Evolutionary conservation across 23 tunicate genomes (phyloP), one percentile per base, ranked within the genome.

Genomic region (Ciona savignyi): DNA sequence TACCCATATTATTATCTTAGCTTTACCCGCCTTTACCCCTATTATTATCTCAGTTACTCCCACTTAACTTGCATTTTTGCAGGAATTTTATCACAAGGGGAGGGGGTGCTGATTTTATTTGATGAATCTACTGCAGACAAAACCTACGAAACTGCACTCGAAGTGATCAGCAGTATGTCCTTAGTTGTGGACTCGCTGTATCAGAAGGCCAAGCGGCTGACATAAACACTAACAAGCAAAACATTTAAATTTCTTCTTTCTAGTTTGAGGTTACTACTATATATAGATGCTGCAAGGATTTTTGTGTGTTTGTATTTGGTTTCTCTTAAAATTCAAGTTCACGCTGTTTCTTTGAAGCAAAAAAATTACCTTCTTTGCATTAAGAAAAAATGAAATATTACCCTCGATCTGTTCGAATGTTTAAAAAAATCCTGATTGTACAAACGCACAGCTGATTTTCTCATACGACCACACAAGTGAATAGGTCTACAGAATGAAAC

Each of bases 41-140:
- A n/a, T n/a, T n/a, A n/a, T n/a, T n/a, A n/a, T n/a, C n/a, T n/a
- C n/a, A n/a, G n/a, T n/a, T n/a, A n/a, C n/a, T n/a, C n/a, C n/a
- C n/a, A n/a, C n/a, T n/a, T n/a, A n/a, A n/a, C n/a, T n/a, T n/a
- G n/a, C n/a, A n/a, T 9, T 42, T 42, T 15, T 42, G 56, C 56
- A 89, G 97, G 97, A 0, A 95, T 95, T 29, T 70, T 95, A 42
- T 95, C 99, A 0, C 99, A 95, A 77, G 99, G 95, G 24, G 99
- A 95, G 68, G 96, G 99, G 48, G 99, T 83, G 23, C 78, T 95
- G 15, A 84, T 89, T 22, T 67, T 88, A 23, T 95, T 95, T 81
- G 99, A 95, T 32, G 87, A 85, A 62, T 81, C 84, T 24, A 70
- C 61, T 1, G 77, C 75, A 29, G 99, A 95, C 74, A 85, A 80